Evolutionary conservation across 2,113 vertebrate species (phyloP).

Genomic region (Picathartes gymnocephalus): DNA sequence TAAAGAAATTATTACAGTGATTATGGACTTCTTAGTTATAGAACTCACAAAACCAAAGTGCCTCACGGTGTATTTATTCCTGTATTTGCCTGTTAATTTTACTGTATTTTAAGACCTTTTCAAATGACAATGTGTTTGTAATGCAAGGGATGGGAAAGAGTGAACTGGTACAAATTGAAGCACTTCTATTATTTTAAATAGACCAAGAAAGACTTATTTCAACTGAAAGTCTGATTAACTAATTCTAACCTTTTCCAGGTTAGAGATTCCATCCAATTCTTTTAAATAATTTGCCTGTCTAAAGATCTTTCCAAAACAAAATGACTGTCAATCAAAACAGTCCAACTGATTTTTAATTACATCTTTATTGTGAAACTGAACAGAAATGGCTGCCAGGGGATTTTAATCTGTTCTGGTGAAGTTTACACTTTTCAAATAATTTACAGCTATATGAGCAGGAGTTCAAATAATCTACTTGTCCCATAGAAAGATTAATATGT

Average conservation of each 20-base stretch:
- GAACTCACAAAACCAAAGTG: neutral
- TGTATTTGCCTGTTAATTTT: neutral
- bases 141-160: neutral
- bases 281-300: neutral
- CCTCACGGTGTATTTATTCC: neutral
- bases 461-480: neutral
- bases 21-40: neutral
- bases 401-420: neutral
- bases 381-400: neutral
- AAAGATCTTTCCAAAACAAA: neutral
- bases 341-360: neutral
- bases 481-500: neutral
- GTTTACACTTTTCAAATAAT: neutral
- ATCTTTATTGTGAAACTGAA: neutral
- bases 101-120: neutral
- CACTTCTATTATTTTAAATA: neutral
- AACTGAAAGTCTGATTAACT: neutral
- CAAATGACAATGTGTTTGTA: neutral
- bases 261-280: neutral
- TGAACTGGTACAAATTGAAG: neutral
- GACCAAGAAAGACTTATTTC: neutral
- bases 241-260: neutral
- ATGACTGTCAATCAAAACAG: neutral
- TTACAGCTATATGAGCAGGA: neutral
- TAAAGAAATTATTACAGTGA: neutral